phyloP scores from a whole-genome alignment of 1,140 invertebrate species.

The Drosophila tropicalis region DNA sequence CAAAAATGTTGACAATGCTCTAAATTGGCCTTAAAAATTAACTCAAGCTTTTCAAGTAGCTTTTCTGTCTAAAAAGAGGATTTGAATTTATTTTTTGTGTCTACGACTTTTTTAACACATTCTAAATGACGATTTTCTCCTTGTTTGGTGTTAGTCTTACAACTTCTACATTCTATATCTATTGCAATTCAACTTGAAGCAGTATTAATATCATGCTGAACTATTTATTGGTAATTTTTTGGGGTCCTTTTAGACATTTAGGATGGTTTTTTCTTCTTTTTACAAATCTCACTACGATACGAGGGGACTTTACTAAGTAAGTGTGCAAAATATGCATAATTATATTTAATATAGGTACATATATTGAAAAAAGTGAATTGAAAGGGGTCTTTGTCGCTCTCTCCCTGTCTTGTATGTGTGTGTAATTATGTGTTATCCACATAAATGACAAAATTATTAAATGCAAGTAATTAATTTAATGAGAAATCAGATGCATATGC shows the following conservation, averaged over 20 bases:
- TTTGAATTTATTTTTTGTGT: too few relatives aligned
- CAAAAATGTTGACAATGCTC: not conserved
- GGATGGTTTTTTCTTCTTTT: not conserved
- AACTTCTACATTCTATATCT: too few relatives aligned
- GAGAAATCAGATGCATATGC: conserved; percentile 49
- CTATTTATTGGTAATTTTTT: too few relatives aligned
- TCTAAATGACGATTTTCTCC: too few relatives aligned
- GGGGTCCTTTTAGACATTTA: too few relatives aligned
- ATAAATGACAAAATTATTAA: conserved; percentile 70
- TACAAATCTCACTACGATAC: not conserved
- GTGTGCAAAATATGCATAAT: conserved; percentile 51
- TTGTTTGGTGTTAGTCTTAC: too few relatives aligned
- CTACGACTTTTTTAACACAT: too few relatives aligned
- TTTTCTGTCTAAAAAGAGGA: too few relatives aligned
- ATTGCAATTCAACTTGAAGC: too few relatives aligned
- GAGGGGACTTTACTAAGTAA: conserved; percentile 23
- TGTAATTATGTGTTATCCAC: conserved; percentile 18
- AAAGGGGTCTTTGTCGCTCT: conserved; percentile 22
- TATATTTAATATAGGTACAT: too few relatives aligned
- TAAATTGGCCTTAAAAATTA: not conserved
- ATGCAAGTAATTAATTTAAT: conserved; percentile 71
- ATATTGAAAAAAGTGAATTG: too few relatives aligned
- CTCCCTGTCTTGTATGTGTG: conserved; percentile 20
- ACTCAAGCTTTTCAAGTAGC: not conserved
- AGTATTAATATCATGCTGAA: too few relatives aligned